These are phyloP conservation scores for Drosophila nigricruria DNA, from an alignment of 2,888 invertebrate species.

Conservation along the genomic window DNA sequence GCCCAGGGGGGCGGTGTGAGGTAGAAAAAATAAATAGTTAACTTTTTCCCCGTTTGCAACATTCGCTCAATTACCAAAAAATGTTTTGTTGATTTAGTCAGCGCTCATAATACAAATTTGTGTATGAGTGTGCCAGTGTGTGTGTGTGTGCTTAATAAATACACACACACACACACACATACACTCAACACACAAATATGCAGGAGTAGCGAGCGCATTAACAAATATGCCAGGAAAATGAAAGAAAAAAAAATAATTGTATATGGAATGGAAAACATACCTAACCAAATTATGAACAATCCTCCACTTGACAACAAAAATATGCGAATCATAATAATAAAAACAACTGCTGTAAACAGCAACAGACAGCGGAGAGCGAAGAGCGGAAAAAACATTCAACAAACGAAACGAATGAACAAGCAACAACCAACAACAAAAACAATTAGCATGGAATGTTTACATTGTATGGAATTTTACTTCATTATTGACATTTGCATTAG, in stretches of 20 bases:
- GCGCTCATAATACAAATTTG: slow-evolving; percentile 70
- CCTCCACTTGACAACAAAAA: slow-evolving; percentile 67
- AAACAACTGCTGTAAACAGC: slow-evolving; percentile 42
- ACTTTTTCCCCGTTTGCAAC: slow-evolving; percentile 3
- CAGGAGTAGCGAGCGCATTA: slow-evolving; percentile 40
- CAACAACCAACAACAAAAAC: slow-evolving; percentile 41
- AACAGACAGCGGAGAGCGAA: slow-evolving; percentile 14
- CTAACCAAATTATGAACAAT: slow-evolving; percentile 40
- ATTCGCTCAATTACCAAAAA: slow-evolving; percentile 54
- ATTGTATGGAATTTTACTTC: slow-evolving; percentile 65
- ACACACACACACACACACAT: slow-evolving; percentile 42
- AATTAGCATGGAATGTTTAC: slow-evolving; percentile 64
- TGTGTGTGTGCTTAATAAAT: slow-evolving; percentile 64
- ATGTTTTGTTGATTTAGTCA: slow-evolving; percentile 65
- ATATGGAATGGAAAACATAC: slow-evolving; percentile 16
- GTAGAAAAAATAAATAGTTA: slow-evolving; percentile 5
- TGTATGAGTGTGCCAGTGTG: slow-evolving; percentile 40
- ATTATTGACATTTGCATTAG: slow-evolving; percentile 72
- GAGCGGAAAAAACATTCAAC: slow-evolving; percentile 5
- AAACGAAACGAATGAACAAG: slow-evolving; percentile 7
- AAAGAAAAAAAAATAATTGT: neutral
- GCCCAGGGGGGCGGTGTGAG: neutral
- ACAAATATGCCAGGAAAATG: slow-evolving; percentile 27
- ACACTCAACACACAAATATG: slow-evolving; percentile 59
- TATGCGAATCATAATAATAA: slow-evolving; percentile 51